These are phyloP conservation scores for Mesorhabditis belari DNA, from an alignment of 2,888 invertebrate species.

Conservation along the genomic window DNA sequence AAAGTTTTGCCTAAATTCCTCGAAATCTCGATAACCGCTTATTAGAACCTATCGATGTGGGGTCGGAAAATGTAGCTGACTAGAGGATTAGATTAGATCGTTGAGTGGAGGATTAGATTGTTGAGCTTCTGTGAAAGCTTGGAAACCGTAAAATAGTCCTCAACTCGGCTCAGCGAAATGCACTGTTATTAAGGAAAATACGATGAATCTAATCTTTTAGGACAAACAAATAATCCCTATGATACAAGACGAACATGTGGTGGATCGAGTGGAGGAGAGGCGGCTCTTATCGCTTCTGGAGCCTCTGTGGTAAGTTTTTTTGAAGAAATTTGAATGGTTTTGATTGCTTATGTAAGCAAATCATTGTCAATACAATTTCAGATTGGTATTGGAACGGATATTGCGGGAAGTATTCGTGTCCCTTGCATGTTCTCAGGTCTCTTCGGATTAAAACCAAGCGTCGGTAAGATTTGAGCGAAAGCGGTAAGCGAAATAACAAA, in stretches of 20 bases:
- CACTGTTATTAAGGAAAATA: too few species aligned
- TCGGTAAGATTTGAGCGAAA: too few species aligned
- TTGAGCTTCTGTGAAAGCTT: too few species aligned
- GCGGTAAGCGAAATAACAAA: too few species aligned
- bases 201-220: neutral
- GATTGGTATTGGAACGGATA: neutral
- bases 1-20: too few species aligned
- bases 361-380: neutral
- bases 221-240: slow-evolving; percentile 2
- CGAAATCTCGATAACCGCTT: too few species aligned
- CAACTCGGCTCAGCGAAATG: too few species aligned
- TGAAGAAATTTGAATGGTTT: neutral
- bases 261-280: slow-evolving; percentile 10
- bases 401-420: neutral
- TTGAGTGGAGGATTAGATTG: too few species aligned
- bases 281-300: slow-evolving; percentile 4
- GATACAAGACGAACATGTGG: slow-evolving; percentile 5
- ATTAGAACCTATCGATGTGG: too few species aligned
- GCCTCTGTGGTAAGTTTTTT: slow-evolving; percentile 2
- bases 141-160: too few species aligned
- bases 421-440: neutral
- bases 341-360: neutral
- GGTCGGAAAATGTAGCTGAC: too few species aligned
- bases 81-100: too few species aligned
- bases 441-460: neutral